Base-by-base conservation (phyloP, 92 coral and sea anemone genomes). In the Paramuricea clavata region DNA sequence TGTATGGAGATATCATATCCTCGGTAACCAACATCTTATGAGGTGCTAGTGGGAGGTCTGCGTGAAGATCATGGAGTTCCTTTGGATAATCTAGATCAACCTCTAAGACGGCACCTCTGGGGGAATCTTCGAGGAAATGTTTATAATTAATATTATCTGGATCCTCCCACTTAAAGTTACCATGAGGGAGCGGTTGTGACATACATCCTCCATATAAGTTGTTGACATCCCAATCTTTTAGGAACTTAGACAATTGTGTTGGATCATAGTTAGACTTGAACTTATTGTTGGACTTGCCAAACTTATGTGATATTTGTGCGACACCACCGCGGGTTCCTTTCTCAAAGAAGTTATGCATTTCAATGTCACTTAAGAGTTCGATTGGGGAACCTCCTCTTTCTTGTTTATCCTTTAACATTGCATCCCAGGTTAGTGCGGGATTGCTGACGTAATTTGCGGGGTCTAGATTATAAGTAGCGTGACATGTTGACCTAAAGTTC, bases 31-130 rank as follows among this genome's bases (percentile, higher is more conserved):
- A n/a, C n/a, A 79, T 25, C 9, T 60, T 62, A 31, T 81, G 56
- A 0, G 86, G 86, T 21, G 78, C 78, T 15, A 81, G 76, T 1
- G 86, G 78, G 31, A 25, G 44, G n/a, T 62, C 43, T 34, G 26
- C 32, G 31, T 35, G 74, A 26, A 33, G 17, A 34, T 62, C 6
- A 27, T 81, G 49, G 0, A 76, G 61, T 1, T 42, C 1, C 11
- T 15, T 12, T 36, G 85, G n/a, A n/a, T n/a, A n/a, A n/a, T n/a
- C n/a, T n/a, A n/a, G n/a, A n/a, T n/a, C n/a, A n/a, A n/a, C n/a
- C 26, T 36, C 85, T 27, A 81, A 15, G 12, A 19, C 74, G 5
- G 26, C 74, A 19, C 26, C 1, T 32, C n/a, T n/a, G n/a, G n/a
- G n/a, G n/a, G n/a, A 68, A 22, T 5, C 19, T 68, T 5, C 33